phyloP scores from a whole-genome alignment of 2,113 vertebrate species.

The Antigone vipio region DNA sequence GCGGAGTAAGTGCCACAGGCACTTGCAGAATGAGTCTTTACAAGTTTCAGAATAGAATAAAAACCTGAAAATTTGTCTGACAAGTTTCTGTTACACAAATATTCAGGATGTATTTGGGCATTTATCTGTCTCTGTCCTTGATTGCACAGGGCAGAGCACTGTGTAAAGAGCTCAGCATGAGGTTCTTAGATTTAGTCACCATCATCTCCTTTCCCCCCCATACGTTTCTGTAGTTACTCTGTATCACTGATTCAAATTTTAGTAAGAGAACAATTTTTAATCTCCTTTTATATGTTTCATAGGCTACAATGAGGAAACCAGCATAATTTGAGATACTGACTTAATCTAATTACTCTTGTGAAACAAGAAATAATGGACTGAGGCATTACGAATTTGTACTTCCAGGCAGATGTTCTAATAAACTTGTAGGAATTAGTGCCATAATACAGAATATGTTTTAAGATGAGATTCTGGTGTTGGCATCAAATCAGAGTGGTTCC shows the following conservation, averaged over 20 bases:
- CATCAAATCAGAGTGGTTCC: background rate
- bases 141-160: fast-evolving
- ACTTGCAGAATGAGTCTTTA: background rate
- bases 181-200: background rate
- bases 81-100: background rate
- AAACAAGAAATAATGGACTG: background rate
- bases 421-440: background rate
- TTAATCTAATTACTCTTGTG: background rate
- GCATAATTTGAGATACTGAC: background rate
- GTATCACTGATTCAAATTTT: background rate
- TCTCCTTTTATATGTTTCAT: background rate
- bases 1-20: background rate
- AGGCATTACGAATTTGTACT: background rate
- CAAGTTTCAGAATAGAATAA: background rate
- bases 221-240: background rate
- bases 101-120: background rate
- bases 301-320: background rate
- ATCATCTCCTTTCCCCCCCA: background rate
- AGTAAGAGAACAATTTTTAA: background rate
- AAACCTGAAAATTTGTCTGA: background rate
- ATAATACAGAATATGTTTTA: background rate
- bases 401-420: background rate
- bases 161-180: background rate
- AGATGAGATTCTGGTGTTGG: background rate
- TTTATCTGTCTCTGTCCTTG: background rate